Evolutionary conservation across 2,888 invertebrate genomes (phyloP), one percentile per base, ranked within the genome.

Genomic region (Corythucha ciliata): DNA sequence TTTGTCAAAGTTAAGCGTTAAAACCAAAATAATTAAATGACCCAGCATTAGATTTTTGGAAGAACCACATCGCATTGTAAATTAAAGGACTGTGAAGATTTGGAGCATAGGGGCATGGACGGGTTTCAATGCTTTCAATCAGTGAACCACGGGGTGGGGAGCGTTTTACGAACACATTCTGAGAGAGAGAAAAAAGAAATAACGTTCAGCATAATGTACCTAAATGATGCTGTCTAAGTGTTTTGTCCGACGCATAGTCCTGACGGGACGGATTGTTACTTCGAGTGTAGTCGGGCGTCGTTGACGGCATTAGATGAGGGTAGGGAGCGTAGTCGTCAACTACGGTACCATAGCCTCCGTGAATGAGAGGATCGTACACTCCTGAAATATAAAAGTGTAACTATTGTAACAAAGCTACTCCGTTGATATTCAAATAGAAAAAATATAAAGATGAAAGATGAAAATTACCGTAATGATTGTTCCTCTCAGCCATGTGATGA

Each of bases 271-370:
- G 83, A 72, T 83, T 85, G 72, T 84, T 85, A 65, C 81, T 80
- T 64, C 79, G 58, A 65, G 78, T 77, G 68, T 84, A 85, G 61
- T 82, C 81, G 59, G 81, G 80, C 44, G 68, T 66, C 59, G 78
- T 76, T 61, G 79, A 78, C 55, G 77, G 74, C 55, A 80, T 75
- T 65, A 83, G 74, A 69, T 84, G 86, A 53, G 86, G 85, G 70
- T 88, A 87, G 50, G 84, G 81, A 42, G 86, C 85, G 68, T 89
- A 87, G 72, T 88, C 86, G 64, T 85, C 85, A n/a, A n/a, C n/a
- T 55, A 83, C 79, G 26, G 82, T 80, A 12, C 82, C 83, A 67
- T 88, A 88, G 45, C 86, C 86, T 47, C 85, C 87, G 66, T 88
- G 86, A 48, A 81, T 76, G 57, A 83, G 74, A 16, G 83, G 82